These are phyloP conservation scores for Crotalus helleri DNA, from an alignment of 2,113 vertebrate genomes.

Conservation along the genomic window DNA sequence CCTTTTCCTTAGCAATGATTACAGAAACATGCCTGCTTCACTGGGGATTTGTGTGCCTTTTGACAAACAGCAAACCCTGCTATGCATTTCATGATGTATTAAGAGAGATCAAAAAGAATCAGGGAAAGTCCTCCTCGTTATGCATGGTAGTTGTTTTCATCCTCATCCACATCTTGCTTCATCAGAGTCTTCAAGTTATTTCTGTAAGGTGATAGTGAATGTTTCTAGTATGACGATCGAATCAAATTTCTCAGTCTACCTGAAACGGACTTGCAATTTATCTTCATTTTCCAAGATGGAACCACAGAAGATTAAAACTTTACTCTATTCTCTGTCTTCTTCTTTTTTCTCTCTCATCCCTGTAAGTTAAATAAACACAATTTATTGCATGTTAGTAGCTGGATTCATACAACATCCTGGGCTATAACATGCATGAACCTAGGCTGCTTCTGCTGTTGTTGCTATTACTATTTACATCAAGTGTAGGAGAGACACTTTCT, in stretches of 20 bases:
- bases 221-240: not conserved
- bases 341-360: not conserved
- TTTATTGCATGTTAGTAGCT: not conserved
- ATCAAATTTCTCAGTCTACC: not conserved
- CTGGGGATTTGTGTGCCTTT: not conserved
- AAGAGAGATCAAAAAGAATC: not conserved
- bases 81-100: not conserved
- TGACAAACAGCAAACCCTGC: not conserved
- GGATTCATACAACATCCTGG: not conserved
- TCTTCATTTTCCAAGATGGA: not conserved
- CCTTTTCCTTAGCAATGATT: not conserved
- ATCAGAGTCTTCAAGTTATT: not conserved
- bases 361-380: not conserved
- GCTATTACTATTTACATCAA: not conserved
- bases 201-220: not conserved
- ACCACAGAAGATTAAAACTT: not conserved
- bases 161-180: not conserved
- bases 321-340: not conserved
- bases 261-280: not conserved
- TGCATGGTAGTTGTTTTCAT: not conserved
- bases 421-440: not conserved
- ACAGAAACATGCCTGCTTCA: constrained; percentile 26
- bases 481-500: not conserved
- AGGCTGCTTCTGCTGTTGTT: not conserved
- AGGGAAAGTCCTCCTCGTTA: not conserved